These are phyloP conservation scores for Erethizon dorsatum DNA, from an alignment of 2,797 vertebrate genomes.

Conservation along the genomic window DNA sequence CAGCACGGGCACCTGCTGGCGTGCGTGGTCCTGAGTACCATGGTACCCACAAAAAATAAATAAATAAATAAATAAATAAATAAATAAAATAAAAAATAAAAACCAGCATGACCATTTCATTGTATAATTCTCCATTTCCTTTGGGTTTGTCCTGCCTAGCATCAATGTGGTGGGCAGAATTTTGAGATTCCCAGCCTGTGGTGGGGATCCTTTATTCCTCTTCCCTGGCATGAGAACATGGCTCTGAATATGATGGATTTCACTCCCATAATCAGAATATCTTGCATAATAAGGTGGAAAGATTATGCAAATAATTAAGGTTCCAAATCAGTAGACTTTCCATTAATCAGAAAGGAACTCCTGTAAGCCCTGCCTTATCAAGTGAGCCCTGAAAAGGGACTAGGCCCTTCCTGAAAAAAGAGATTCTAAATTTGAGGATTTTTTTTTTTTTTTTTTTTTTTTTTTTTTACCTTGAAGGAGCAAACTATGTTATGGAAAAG, in stretches of 20 bases:
- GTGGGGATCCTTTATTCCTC: not conserved
- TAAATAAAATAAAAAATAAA: not conserved
- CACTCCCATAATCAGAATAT: not conserved
- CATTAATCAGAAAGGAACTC: not conserved
- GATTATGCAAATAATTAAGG: not conserved
- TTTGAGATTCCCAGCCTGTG: not conserved
- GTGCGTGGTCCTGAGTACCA: too few species aligned
- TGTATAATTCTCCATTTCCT: slow-evolving; percentile 28
- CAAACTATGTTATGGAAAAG: not conserved
- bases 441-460: not conserved
- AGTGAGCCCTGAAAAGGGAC: not conserved
- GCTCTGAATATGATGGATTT: not conserved
- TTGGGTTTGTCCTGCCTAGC: not conserved
- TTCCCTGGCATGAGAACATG: not conserved
- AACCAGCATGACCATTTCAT: not conserved
- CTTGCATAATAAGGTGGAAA: not conserved
- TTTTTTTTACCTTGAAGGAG: not conserved
- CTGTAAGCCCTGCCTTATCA: not conserved
- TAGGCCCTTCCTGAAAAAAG: not conserved
- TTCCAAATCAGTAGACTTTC: not conserved
- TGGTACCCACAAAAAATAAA: too few species aligned
- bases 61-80: too few species aligned
- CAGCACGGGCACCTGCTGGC: too few species aligned
- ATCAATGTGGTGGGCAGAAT: not conserved
- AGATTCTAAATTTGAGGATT: not conserved